Base-by-base conservation (phyloP, 64 coral and sea anemone genomes). In the Cladopsammia gracilis region DNA sequence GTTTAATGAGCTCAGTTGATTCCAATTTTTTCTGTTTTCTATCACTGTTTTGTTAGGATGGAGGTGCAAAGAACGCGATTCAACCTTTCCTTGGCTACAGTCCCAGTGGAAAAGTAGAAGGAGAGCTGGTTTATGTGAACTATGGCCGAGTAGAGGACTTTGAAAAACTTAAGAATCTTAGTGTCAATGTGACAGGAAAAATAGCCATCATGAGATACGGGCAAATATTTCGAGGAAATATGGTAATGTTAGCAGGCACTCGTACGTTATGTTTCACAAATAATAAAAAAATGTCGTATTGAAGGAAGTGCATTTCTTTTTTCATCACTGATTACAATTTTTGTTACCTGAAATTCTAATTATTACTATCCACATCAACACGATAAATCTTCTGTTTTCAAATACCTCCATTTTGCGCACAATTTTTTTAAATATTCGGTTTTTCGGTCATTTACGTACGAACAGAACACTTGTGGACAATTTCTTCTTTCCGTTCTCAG, bases 181-280 rank as follows among this genome's bases (percentile, higher is more conserved):
- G 34, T 11, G 47, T 74, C 57, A 60, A 79, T 75, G 77, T 96
- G 44, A 69, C 65, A 6, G 74, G 64, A 24, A 94, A 13, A 64
- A 97, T 97, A 16, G 92, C 56, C 47, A 97, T 97, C 73, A 94
- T 97, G 91, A 97, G 95, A 97, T 81, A 93, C 34, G 95, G 95
- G 43, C 94, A 83, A 77, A 93, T 97, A 85, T 94, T 74, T 83
- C 87, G 91, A 2, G 95, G 92, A 79, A 91, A 90, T 70, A 97
- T 90, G 95, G 95, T 97, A 79, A 83, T 47, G 22, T 10, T 6
- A 24, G 70, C 11, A 60, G n/a, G 7, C 22, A 72, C 7, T 9
- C 34, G 34, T 34, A 34, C 34, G 34, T 34, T 34, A 34, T 34
- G 34, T 34, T 34, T 34, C 34, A 34, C 34, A 34, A 34, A 34